Evolutionary conservation across 2,113 vertebrate species (phyloP), one percentile per base, ranked within the genome.

Genomic region (Vireo altiloquus): DNA sequence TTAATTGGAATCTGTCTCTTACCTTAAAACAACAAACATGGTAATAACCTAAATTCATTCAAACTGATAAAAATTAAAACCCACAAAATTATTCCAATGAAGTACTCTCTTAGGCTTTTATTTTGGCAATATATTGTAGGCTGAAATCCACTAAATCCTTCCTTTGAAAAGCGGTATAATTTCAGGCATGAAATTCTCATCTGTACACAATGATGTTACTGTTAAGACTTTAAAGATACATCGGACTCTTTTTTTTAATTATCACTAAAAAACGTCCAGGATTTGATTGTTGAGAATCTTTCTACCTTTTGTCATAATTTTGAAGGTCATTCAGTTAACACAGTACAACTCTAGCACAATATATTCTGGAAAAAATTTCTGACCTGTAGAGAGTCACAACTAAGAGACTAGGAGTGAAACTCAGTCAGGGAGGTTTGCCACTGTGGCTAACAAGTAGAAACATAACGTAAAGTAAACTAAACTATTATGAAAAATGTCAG

Each of bases 401-500:
- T 19, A 40, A 20, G 22, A 78, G 23, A 35, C 13, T 25, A 65
- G 27, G 33, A 70, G 10, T 2, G 1, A 79, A 79, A 37, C 7
- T 39, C n/a, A 20, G 6, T 17, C 0, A 0, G 11, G 13, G 40
- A 64, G 8, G 9, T 17, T 76, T 77, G 14, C 10, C 44, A 28
- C n/a, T 46, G 28, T 63, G 21, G 10, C 20, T 52, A 63, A 12
- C 13, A 52, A n/a, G n/a, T n/a, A n/a, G n/a, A 87, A 68, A 7
- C 33, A n/a, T 18, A 71, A 47, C 2, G 4, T 35, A 54, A 46
- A 72, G 7, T 14, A 72, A 77, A 69, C 1, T 2, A 18, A 77
- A 42, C 1, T 46, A 47, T 22, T 70, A 30, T 15, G 21, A 25
- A 74, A 53, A 82, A 39, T 23, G 1, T 4, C 33, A 82, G 1